Evolutionary conservation across 2,888 invertebrate genomes (phyloP).

Genomic region (Leptopilina drosophilae): DNA sequence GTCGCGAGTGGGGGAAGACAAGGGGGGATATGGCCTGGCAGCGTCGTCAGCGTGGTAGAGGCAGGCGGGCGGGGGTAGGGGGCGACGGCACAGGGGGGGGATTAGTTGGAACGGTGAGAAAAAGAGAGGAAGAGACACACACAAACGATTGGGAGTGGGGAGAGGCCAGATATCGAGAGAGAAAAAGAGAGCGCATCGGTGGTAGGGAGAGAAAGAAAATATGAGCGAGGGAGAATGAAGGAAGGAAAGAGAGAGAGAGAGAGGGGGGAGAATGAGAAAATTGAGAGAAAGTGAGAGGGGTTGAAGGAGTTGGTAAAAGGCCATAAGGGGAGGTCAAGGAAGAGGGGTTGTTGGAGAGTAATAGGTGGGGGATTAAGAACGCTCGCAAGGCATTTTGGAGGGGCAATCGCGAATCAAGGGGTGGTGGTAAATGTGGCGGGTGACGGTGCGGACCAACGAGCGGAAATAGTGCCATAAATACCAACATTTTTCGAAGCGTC

Average conservation of each 20-base stretch:
- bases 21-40: slow-evolving; percentile 48
- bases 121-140: slow-evolving; percentile 43
- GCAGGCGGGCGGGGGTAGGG: slow-evolving; percentile 54
- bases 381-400: slow-evolving; percentile 43
- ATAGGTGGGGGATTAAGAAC: slow-evolving; percentile 39
- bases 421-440: slow-evolving; percentile 47
- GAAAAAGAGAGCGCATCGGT: slow-evolving; percentile 7
- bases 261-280: slow-evolving; percentile 47
- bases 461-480: slow-evolving; percentile 74
- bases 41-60: slow-evolving; percentile 45
- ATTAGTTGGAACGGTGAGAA: slow-evolving; percentile 46
- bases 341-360: slow-evolving; percentile 51
- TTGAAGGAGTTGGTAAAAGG: slow-evolving; percentile 43
- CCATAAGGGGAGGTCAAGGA: slow-evolving; percentile 49
- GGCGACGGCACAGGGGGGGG: slow-evolving; percentile 46
- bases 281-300: slow-evolving; percentile 50
- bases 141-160: slow-evolving; percentile 19
- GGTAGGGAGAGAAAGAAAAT: slow-evolving; percentile 44
- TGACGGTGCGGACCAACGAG: slow-evolving; percentile 48
- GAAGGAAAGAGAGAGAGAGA: slow-evolving; percentile 35
- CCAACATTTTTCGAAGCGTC: slow-evolving; percentile 73
- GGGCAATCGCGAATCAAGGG: slow-evolving; percentile 50
- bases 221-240: neutral
- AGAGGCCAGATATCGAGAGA: slow-evolving; percentile 49
- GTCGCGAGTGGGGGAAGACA: slow-evolving; percentile 56